Evolutionary conservation across 2,113 vertebrate species (phyloP).

Genomic region (Podarcis raffonei): DNA sequence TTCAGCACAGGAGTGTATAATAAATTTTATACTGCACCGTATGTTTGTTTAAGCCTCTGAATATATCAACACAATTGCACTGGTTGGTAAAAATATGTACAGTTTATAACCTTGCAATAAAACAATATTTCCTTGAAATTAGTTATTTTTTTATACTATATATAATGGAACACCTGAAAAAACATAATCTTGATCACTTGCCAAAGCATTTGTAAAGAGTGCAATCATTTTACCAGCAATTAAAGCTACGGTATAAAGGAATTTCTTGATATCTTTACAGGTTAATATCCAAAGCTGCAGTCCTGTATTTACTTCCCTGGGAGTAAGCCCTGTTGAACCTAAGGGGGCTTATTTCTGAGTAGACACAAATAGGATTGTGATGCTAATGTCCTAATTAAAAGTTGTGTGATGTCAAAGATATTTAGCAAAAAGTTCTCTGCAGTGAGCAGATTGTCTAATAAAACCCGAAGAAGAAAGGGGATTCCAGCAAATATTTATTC

Average conservation of each 20-base stretch:
- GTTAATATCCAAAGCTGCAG: neutral
- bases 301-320: neutral
- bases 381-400: neutral
- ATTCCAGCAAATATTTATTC: constrained; percentile 13
- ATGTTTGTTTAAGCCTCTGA: constrained; percentile 71
- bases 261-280: constrained; percentile 4
- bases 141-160: constrained; percentile 32
- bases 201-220: constrained; percentile 8
- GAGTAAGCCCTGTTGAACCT: neutral
- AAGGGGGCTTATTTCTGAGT: neutral
- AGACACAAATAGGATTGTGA: no score
- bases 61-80: constrained; percentile 55
- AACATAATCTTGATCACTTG: constrained; percentile 10
- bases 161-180: constrained; percentile 27
- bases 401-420: neutral
- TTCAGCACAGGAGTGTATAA: constrained; percentile 69
- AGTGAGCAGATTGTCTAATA: neutral
- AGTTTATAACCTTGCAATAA: constrained; percentile 38
- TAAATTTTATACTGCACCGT: constrained; percentile 69
- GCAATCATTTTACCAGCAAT: constrained; percentile 12
- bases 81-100: constrained; percentile 46
- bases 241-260: neutral
- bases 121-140: constrained; percentile 32
- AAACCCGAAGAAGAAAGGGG: constrained; percentile 14
- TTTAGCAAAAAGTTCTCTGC: neutral